phyloP scores from a whole-genome alignment of 2,797 vertebrate genomes.

The Kryptopterus vitreolus region DNA sequence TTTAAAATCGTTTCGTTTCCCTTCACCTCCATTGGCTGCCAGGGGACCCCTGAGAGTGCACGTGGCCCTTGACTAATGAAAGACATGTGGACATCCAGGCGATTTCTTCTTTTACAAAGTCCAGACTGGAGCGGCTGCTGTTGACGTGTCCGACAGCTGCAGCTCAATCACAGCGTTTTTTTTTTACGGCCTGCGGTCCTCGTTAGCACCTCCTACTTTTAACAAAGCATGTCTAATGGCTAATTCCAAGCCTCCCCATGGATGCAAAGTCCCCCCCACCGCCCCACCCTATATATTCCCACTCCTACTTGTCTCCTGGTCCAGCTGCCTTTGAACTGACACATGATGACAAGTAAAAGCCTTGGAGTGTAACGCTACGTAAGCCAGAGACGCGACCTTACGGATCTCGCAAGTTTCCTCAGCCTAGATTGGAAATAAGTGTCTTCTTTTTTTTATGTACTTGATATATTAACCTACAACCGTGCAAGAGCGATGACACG shows the following conservation, averaged over 20 bases:
- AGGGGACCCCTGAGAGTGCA: background rate
- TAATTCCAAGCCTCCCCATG: constrained; percentile 1
- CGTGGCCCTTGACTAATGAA: constrained; percentile 46
- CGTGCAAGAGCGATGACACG: constrained; percentile 48
- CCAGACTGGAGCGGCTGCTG: constrained; percentile 4
- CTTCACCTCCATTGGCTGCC: background rate
- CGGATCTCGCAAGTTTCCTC: constrained; percentile 19
- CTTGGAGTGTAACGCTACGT: background rate
- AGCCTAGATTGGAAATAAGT: background rate
- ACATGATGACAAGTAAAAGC: constrained; percentile 49
- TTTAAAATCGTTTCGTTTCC: constrained; percentile 63
- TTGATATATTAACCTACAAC: constrained; percentile 45
- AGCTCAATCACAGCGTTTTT: constrained; percentile 33
- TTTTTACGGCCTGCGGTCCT: constrained; percentile 20
- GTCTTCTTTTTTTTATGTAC: constrained; percentile 24
- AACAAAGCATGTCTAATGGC: background rate
- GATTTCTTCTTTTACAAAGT: constrained; percentile 35
- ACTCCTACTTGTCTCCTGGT: constrained; percentile 42
- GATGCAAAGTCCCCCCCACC: constrained; percentile 9
- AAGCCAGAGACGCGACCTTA: background rate
- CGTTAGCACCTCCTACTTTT: constrained; percentile 48
- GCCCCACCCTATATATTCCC: constrained; percentile 1
- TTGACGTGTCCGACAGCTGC: constrained; percentile 23
- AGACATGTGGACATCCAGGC: constrained; percentile 40
- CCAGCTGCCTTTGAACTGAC: constrained; percentile 56